Evolutionary conservation across 2,888 invertebrate genomes (phyloP).

Genomic region (Apodemia hepburni): DNA sequence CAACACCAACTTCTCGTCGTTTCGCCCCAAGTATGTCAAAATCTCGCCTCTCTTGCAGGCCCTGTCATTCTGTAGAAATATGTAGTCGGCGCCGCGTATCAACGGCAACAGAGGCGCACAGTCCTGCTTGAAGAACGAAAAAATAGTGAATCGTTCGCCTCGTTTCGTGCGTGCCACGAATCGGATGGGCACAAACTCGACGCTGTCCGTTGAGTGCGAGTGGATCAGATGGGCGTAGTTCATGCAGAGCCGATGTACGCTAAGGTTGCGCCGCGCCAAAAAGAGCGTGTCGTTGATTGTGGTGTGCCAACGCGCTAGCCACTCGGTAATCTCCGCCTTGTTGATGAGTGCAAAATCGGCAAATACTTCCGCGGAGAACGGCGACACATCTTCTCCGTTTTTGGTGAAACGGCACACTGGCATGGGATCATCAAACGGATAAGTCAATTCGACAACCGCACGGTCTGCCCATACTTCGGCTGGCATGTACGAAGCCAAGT

Average conservation of each 20-base stretch:
- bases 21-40: slow-evolving; percentile 5
- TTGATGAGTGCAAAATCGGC: neutral
- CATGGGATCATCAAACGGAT: neutral
- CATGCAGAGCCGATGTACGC: slow-evolving; percentile 7
- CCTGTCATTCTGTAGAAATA: neutral
- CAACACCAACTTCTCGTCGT: neutral
- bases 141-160: slow-evolving; percentile 5
- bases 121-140: slow-evolving; percentile 1
- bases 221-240: neutral
- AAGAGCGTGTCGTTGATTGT: neutral
- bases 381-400: neutral
- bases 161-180: neutral
- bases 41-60: slow-evolving; percentile 5
- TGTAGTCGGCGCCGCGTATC: slow-evolving; percentile 11
- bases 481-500: too few relatives aligned
- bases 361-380: neutral
- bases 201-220: slow-evolving; percentile 6
- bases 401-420: neutral
- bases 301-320: neutral
- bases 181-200: slow-evolving; percentile 3
- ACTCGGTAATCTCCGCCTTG: neutral
- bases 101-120: slow-evolving; percentile 2
- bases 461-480: neutral
- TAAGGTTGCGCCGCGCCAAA: slow-evolving; percentile 1
- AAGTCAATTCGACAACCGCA: neutral